Conservation (phyloP, 2,113 vertebrate species). For the Stercorarius parasiticus region DNA sequence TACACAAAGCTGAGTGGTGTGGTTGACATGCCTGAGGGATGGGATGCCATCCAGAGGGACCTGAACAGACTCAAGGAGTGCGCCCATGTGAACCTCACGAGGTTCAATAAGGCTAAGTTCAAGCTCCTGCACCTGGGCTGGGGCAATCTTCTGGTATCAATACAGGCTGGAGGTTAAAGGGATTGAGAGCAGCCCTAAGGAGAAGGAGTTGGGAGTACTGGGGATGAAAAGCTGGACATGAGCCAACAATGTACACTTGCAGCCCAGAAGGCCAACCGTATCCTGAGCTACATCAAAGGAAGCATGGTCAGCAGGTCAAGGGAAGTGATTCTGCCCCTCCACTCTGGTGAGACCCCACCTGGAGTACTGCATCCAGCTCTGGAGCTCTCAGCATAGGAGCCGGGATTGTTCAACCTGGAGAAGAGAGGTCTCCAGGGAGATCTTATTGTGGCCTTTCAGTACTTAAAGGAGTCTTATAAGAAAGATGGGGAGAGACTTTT, state of each 20-base stretch:
- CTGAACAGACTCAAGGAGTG: not conserved
- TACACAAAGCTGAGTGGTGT: not conserved
- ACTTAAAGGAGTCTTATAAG: not conserved
- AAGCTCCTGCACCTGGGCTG: not conserved
- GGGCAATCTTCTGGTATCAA: not conserved
- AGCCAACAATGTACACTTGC: not conserved
- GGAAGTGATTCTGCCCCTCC: not conserved
- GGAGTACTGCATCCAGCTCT: not conserved
- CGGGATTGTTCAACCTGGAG: too few relatives aligned
- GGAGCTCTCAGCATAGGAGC: too few relatives aligned
- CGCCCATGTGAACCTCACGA: not conserved
- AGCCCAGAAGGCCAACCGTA: not conserved
- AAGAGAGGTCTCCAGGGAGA: too few relatives aligned
- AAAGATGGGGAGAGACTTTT: not conserved
- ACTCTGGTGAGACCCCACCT: not conserved
- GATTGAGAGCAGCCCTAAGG: not conserved
- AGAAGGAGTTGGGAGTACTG: not conserved
- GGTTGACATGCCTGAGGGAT: not conserved
- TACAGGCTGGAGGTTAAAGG: not conserved
- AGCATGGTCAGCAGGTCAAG: not conserved
- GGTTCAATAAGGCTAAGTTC: not conserved
- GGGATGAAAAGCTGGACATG: not conserved
- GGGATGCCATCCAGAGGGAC: not conserved
- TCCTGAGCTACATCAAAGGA: not conserved
- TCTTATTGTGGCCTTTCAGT: too few relatives aligned